Conservation (phyloP, 2,797 vertebrate species). For the Artibeus lituratus region DNA sequence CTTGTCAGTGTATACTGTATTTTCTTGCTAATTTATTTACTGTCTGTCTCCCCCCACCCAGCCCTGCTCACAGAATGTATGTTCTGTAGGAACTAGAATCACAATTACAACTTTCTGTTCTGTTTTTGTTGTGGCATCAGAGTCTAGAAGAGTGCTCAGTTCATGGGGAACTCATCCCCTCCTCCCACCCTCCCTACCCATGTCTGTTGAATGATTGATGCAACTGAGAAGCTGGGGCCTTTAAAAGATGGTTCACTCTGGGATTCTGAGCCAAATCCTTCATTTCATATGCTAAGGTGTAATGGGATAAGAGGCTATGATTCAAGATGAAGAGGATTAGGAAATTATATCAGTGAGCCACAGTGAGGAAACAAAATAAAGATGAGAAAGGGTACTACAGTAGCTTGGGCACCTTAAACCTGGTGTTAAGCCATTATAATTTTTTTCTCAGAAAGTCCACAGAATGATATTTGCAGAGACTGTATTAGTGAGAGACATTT, state of each 20-base stretch:
- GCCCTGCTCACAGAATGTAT: not conserved
- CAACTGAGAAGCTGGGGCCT: not conserved
- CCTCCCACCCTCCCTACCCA: not conserved
- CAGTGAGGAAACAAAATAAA: not conserved
- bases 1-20: not conserved
- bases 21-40: not conserved
- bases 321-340: not conserved
- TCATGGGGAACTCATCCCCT: not conserved
- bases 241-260: not conserved
- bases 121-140: not conserved
- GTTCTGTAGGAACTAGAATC: not conserved
- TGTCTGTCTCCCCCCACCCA: not conserved
- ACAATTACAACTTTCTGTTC: not conserved
- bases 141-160: not conserved
- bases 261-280: not conserved
- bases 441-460: conserved; percentile 49
- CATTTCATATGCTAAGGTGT: not conserved
- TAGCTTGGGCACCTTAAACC: not conserved
- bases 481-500: conserved; percentile 17
- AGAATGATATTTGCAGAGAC: conserved; percentile 54
- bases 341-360: not conserved
- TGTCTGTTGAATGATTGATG: not conserved
- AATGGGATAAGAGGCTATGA: not conserved
- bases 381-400: not conserved
- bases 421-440: not conserved